phyloP scores from a whole-genome alignment of 2,888 invertebrate genomes.

The Agrenia bidenticulata region DNA sequence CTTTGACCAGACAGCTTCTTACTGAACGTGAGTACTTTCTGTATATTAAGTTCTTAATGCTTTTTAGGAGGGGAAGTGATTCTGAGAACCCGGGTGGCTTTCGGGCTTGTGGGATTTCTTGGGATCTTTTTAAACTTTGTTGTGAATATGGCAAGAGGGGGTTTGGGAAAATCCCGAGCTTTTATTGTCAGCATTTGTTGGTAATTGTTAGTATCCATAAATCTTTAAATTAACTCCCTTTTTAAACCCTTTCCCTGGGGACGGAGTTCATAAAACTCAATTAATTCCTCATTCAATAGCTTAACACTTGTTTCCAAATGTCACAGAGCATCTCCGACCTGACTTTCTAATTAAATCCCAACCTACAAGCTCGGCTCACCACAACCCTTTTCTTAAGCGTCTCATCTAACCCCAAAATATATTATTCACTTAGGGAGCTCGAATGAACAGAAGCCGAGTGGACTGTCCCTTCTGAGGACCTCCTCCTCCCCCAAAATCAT shows the following conservation, averaged over 20 bases:
- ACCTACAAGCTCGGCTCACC: background rate
- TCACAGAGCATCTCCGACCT: too few relatives aligned
- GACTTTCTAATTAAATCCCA: too few relatives aligned
- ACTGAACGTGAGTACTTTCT: slow-evolving; percentile 43
- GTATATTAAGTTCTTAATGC: slow-evolving; percentile 4
- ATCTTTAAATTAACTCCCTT: too few relatives aligned
- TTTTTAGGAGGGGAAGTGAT: background rate
- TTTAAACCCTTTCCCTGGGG: too few relatives aligned
- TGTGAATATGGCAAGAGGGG: background rate
- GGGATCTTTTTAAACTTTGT: background rate
- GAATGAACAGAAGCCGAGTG: slow-evolving; percentile 10
- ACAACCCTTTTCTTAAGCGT: background rate
- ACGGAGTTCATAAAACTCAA: too few relatives aligned
- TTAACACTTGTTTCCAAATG: too few relatives aligned
- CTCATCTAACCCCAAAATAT: slow-evolving; percentile 7
- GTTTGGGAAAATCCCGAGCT: background rate
- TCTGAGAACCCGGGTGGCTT: too few relatives aligned
- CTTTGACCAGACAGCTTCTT: slow-evolving; percentile 47
- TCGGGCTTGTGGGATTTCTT: too few relatives aligned
- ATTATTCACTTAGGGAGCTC: slow-evolving; percentile 4
- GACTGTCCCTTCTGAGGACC: slow-evolving; percentile 12
- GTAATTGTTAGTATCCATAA: too few relatives aligned
- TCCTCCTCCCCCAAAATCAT: background rate
- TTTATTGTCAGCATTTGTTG: too few relatives aligned
- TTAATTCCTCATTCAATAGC: too few relatives aligned